A percentile compares a stretch with the other conserved stretches of the same genome.
Conservation (phyloP, 2,113 vertebrate species). For the Scolopax mira region DNA sequence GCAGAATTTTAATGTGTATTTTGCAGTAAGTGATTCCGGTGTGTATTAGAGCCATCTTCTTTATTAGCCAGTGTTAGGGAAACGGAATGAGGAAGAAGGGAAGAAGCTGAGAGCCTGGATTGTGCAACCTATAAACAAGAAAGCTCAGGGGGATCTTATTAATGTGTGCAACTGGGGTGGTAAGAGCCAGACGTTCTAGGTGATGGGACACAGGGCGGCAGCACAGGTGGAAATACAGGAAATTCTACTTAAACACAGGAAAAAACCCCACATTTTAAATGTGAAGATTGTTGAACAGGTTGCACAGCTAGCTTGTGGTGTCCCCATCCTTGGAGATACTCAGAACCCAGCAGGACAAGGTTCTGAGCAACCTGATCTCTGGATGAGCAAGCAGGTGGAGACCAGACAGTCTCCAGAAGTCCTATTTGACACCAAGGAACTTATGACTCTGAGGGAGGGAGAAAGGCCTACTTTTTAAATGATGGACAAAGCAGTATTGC, state of each 20-base stretch:
- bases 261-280: neutral
- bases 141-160: neutral
- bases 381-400: neutral
- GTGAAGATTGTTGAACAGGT: neutral
- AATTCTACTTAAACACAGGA: neutral
- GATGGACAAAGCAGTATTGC: neutral
- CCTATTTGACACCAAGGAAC: too few relatives aligned
- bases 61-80: neutral
- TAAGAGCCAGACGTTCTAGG: neutral
- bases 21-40: neutral
- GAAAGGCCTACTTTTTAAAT: too few relatives aligned
- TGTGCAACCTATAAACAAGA: neutral
- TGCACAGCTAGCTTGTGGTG: neutral
- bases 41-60: neutral
- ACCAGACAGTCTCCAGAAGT: fast-evolving
- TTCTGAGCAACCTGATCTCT: neutral
- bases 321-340: too few relatives aligned
- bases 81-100: neutral
- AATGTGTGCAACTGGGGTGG: too few relatives aligned
- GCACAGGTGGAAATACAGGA: neutral
- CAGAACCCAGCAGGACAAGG: neutral
- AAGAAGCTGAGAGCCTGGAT: neutral
- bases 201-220: neutral
- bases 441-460: fast-evolving
- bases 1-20: neutral